Evolutionary conservation across 2,888 invertebrate genomes (phyloP).

Genomic region (Acholoe squamosa): DNA sequence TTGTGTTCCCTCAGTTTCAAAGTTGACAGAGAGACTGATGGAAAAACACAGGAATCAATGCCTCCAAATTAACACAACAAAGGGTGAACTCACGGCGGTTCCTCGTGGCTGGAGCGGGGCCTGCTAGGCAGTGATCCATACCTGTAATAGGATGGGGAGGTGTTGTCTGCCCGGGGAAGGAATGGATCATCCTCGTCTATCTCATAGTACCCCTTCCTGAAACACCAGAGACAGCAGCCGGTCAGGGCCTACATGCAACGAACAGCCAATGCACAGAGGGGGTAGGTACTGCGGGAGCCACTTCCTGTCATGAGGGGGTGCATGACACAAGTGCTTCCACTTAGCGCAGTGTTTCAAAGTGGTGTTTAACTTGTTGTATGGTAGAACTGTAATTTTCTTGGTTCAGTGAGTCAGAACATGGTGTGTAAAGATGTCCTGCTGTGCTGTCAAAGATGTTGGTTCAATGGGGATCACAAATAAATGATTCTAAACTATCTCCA

Average conservation of each 20-base stretch:
- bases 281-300: no score
- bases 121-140: constrained; percentile 66
- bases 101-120: constrained; percentile 65
- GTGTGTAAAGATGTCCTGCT: not conserved
- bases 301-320: no score
- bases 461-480: not conserved
- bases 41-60: not conserved
- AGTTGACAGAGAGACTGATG: not conserved
- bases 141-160: constrained; percentile 71
- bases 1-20: not conserved
- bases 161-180: constrained; percentile 68
- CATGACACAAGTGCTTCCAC: not conserved
- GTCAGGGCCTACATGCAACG: constrained; percentile 50
- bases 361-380: not conserved
- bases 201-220: constrained; percentile 70
- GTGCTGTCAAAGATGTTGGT: not conserved
- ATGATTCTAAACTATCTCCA: no score
- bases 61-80: constrained; percentile 63
- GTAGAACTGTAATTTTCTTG: not conserved
- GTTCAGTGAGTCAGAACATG: no score
- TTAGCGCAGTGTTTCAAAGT: not conserved
- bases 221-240: constrained; percentile 58
- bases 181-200: constrained; percentile 70
- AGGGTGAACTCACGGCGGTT: constrained; percentile 57
- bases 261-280: constrained; percentile 30